phyloP scores from a whole-genome alignment of 2,888 invertebrate genomes.

The Rhaphigaster nebulosa region DNA sequence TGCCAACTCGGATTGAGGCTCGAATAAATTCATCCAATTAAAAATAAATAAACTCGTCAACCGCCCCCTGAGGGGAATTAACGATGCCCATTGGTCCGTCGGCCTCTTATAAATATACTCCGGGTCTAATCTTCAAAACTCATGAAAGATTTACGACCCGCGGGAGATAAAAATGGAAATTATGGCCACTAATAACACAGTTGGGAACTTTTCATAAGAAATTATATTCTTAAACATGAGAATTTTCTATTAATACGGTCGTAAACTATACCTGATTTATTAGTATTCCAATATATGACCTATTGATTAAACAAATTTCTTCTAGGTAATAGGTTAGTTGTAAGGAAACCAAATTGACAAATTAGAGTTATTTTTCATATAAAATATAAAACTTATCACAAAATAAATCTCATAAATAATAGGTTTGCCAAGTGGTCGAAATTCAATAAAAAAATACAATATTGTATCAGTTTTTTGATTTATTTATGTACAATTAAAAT shows the following conservation, averaged over 20 bases:
- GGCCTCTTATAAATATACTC: not conserved
- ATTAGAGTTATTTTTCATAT: too few species aligned
- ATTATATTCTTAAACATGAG: not conserved
- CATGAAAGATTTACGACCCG: conserved; percentile 9
- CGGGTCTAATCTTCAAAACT: not conserved
- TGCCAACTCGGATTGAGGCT: conserved; percentile 31
- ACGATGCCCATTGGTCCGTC: not conserved
- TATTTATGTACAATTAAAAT: too few species aligned
- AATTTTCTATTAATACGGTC: not conserved
- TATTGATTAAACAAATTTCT: not conserved
- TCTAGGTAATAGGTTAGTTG: not conserved
- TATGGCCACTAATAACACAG: not conserved
- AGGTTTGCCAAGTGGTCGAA: too few species aligned
- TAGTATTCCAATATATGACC: not conserved
- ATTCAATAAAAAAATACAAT: too few species aligned
- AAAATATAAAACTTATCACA: too few species aligned
- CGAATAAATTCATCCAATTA: conserved; percentile 16
- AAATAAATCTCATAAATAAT: too few species aligned
- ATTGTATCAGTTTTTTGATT: too few species aligned
- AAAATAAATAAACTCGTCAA: conserved; percentile 37
- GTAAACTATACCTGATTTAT: not conserved
- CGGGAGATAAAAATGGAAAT: not conserved
- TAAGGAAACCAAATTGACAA: too few species aligned
- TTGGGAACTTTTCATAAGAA: not conserved
- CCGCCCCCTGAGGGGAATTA: not conserved